Percentiles rank a stretch among this genome's conserved stretches.
Evolutionary conservation across 2,113 vertebrate genomes (phyloP).

Genomic region (Periophthalmus modestus): DNA sequence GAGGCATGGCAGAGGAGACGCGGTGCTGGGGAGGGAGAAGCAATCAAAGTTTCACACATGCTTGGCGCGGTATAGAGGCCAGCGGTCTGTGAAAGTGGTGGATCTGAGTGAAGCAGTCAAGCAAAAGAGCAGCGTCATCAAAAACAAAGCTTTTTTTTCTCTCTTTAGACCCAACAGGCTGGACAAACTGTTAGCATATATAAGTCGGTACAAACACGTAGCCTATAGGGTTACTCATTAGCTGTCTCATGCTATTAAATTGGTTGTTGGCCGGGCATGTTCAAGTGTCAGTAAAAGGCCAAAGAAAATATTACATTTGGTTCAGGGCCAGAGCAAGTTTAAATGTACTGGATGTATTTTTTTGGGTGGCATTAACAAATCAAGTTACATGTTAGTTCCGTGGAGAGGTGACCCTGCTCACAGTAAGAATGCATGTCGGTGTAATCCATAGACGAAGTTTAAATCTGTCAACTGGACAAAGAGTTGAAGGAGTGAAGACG

Average conservation of each 20-base stretch:
- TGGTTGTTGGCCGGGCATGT: too few relatives aligned
- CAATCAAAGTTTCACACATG: slow-evolving; percentile 30
- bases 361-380: too few relatives aligned
- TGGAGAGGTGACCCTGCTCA: too few relatives aligned
- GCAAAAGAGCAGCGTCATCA: slow-evolving; percentile 33
- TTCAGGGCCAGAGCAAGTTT: too few relatives aligned
- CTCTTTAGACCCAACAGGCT: neutral
- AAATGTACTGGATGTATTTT: too few relatives aligned
- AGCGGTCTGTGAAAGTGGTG: slow-evolving; percentile 43
- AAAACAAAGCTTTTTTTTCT: slow-evolving; percentile 23
- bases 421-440: too few relatives aligned
- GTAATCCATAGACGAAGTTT: too few relatives aligned
- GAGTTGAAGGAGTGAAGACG: too few relatives aligned
- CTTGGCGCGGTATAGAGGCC: slow-evolving; percentile 22
- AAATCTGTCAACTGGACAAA: too few relatives aligned
- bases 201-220: neutral
- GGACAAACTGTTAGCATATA: neutral
- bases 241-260: neutral
- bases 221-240: neutral
- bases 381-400: too few relatives aligned
- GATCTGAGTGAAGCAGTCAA: slow-evolving; percentile 45
- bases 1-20: slow-evolving; percentile 19
- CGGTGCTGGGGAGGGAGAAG: slow-evolving; percentile 23
- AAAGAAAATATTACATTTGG: too few relatives aligned
- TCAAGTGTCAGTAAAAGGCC: too few relatives aligned